Evolutionary conservation across 2,888 invertebrate species (phyloP).

Genomic region (Chrysolina oricalcia): DNA sequence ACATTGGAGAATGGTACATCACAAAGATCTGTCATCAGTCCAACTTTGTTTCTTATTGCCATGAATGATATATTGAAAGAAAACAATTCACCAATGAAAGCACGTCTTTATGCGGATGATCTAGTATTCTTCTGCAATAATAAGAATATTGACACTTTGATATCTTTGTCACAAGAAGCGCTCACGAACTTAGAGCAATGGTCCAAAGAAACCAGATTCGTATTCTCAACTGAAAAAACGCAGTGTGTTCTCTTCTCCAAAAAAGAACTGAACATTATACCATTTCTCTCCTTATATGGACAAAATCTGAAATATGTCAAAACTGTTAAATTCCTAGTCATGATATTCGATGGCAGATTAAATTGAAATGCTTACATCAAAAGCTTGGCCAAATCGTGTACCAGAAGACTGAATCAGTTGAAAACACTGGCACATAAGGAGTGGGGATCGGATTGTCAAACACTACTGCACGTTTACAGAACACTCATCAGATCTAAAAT

Average conservation of each 20-base stretch:
- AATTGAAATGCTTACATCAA: not conserved
- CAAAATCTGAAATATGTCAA: too few species aligned
- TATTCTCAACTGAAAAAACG: not conserved
- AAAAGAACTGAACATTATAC: too few species aligned
- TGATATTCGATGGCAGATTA: slow-evolving; percentile 5
- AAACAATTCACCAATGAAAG: slow-evolving; percentile 2
- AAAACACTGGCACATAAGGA: too few species aligned
- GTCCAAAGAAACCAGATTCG: slow-evolving; percentile 1
- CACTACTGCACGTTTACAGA: too few species aligned
- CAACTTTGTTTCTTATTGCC: not conserved
- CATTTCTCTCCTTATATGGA: too few species aligned
- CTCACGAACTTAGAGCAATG: not conserved
- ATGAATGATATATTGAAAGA: too few species aligned
- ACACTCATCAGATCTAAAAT: too few species aligned
- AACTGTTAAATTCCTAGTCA: not conserved
- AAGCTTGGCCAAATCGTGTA: not conserved
- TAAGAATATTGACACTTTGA: not conserved
- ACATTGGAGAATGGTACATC: slow-evolving; percentile 10
- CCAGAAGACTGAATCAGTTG: not conserved
- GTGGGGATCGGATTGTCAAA: too few species aligned
- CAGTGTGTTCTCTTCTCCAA: too few species aligned
- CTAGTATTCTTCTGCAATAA: slow-evolving; percentile 6
- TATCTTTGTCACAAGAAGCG: not conserved
- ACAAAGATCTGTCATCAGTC: not conserved
- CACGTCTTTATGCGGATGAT: slow-evolving; percentile 4